Evolutionary conservation across 2,797 vertebrate species (phyloP).

Genomic region (Sebastolobus altivelis): DNA sequence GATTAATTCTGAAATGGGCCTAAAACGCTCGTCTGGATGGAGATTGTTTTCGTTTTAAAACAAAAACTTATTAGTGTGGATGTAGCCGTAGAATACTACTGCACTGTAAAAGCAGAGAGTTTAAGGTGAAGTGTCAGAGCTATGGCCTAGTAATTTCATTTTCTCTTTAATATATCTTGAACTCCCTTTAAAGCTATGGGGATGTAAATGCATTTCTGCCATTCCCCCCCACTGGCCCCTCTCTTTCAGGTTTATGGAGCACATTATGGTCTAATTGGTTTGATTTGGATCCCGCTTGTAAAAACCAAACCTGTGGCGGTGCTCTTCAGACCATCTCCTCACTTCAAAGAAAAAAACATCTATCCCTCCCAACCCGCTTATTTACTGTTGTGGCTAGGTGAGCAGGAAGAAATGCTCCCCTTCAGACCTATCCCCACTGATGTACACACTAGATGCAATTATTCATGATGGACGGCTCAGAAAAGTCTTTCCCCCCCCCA

Average conservation of each 20-base stretch:
- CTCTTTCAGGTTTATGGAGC: constrained; percentile 84
- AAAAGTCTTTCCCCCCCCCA: constrained; percentile 36
- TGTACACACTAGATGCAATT: constrained; percentile 44
- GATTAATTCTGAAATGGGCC: too few relatives aligned
- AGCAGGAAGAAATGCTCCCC: constrained; percentile 38
- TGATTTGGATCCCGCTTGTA: constrained; percentile 86
- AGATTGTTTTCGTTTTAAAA: too few relatives aligned
- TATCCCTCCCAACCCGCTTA: constrained; percentile 43
- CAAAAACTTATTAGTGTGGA: too few relatives aligned
- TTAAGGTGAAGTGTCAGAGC: constrained; percentile 36
- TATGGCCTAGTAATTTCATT: constrained; percentile 67
- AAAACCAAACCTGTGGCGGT: constrained; percentile 78
- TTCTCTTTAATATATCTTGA: constrained; percentile 69
- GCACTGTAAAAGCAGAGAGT: constrained; percentile 19
- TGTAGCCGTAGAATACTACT: not conserved
- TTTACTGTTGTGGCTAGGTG: constrained; percentile 35
- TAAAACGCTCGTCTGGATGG: too few relatives aligned
- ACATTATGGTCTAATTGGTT: constrained; percentile 87
- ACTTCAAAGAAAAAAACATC: constrained; percentile 78
- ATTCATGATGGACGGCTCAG: constrained; percentile 50
- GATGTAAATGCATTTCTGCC: constrained; percentile 68
- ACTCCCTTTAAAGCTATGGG: constrained; percentile 64
- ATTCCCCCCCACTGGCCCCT: constrained; percentile 63
- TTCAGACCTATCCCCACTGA: constrained; percentile 25
- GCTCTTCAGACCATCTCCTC: constrained; percentile 80